These are phyloP conservation scores for Macroglossus sobrinus DNA, from an alignment of 2,113 vertebrate species.

Conservation along the genomic window DNA sequence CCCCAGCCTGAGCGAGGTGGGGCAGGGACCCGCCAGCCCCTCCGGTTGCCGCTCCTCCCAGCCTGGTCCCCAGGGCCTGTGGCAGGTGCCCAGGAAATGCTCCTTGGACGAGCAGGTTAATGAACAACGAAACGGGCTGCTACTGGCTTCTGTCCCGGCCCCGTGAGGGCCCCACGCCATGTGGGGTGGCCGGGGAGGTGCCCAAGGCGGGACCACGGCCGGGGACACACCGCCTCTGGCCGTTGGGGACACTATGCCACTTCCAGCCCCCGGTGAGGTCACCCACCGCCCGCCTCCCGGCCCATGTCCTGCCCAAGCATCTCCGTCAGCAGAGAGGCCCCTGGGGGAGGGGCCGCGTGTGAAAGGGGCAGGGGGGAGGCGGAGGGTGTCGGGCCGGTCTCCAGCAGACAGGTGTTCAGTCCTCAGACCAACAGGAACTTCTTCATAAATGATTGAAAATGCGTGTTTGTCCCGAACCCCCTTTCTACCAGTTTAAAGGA, in stretches of 20 bases:
- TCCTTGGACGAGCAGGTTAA: background rate
- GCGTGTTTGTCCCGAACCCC: background rate
- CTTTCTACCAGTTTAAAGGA: constrained; percentile 36
- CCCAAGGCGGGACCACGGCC: too few relatives aligned
- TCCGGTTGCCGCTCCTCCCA: fast-evolving
- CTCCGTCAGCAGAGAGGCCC: background rate
- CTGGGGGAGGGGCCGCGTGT: background rate
- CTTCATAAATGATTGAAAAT: background rate
- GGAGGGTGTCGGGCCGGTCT: background rate
- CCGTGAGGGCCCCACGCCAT: fast-evolving
- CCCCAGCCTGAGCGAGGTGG: fast-evolving
- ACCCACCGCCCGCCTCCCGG: background rate
- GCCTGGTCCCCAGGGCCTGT: fast-evolving
- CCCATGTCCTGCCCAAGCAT: background rate
- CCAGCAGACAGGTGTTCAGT: fast-evolving
- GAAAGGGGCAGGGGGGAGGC: background rate
- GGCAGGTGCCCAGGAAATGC: background rate
- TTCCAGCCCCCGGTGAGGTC: background rate
- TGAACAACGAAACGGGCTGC: background rate
- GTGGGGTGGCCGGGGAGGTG: fast-evolving
- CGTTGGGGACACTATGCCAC: fast-evolving
- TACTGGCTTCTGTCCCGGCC: background rate
- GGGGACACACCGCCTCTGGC: fast-evolving
- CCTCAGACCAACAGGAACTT: background rate
- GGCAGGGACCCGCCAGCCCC: fast-evolving